Evolutionary conservation across 2,888 invertebrate species (phyloP), one percentile per base, ranked within the genome.

Genomic region (Drosophila rubida): DNA sequence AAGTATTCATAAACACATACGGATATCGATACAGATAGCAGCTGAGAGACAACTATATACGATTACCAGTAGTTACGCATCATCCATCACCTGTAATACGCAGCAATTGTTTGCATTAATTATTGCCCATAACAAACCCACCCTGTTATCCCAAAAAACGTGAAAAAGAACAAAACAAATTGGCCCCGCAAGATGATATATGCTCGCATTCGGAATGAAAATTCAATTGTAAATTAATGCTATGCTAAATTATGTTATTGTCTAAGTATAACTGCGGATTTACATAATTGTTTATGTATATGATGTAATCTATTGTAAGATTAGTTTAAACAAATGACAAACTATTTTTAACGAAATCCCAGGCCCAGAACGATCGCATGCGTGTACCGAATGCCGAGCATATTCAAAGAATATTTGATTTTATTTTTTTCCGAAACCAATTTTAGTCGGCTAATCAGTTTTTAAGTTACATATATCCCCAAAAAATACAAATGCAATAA

Each of bases 401-500:
- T 59, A 58, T 78, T 54, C 53, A 65, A 65, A 46, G 54, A 39
- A 46, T 49, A 60, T 62, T 46, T 58, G 39, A n/a, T n/a, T 4
- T n/a, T 32, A 2, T 74, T 75, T 57, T 75, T 68, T 80, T 73
- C 53, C 55, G 30, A 42, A 30, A 46, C 32, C 30, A 48, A 41
- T 45, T 71, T 53, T 70, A 48, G 46, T 42, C 62, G 39, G 30
- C 70, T 79, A 60, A 54, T 19, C 23, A 50, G 42, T 25, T 48
- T 49, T 53, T 62, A 51, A 61, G 72, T 64, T 65, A 35, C 48
- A 16, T 30, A n/a, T n/a, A n/a, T n/a, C n/a, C 50, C 54, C 23
- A 13, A 2, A 13, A 37, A 37, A 37, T 37, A 63, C 22, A 58
- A 63, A 60, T 64, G 61, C 69, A 87, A 88, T 80, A 86, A 88